phyloP scores from a whole-genome alignment of 2,888 invertebrate species.

The Nematopogon swammerdamellus region DNA sequence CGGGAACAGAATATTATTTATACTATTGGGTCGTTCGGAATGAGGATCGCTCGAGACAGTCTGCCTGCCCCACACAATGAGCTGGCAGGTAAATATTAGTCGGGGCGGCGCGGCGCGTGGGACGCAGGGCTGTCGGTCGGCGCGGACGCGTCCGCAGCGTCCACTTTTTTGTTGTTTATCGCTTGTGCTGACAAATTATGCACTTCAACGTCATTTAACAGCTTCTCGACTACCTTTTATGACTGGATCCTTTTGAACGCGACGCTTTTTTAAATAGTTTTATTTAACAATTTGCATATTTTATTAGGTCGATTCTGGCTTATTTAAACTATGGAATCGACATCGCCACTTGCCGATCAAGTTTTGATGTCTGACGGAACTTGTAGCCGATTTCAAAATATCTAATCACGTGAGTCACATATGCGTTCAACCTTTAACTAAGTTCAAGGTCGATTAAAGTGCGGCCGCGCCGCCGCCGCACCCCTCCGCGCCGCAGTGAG shows the following conservation, averaged over 20 bases:
- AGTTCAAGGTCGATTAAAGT: not conserved
- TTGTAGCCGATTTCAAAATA: too few species aligned
- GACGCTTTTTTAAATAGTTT: too few species aligned
- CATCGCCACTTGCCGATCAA: too few species aligned
- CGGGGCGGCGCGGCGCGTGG: not conserved
- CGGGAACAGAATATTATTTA: not conserved
- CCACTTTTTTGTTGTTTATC: not conserved
- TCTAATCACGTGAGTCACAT: too few species aligned
- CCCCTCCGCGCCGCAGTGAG: too few species aligned
- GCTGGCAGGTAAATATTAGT: not conserved
- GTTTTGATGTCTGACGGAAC: too few species aligned
- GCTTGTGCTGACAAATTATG: not conserved
- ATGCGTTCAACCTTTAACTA: too few species aligned
- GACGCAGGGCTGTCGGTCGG: not conserved
- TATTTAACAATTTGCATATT: too few species aligned
- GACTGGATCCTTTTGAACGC: not conserved
- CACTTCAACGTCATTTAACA: not conserved
- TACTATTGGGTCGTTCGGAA: not conserved
- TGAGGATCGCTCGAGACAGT: not conserved
- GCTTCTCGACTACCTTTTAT: not conserved
- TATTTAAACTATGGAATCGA: too few species aligned
- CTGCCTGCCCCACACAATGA: not conserved
- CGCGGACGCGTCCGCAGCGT: not conserved
- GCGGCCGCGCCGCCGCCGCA: too few species aligned
- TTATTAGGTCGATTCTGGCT: too few species aligned